Conservation (phyloP, 2,888 invertebrate species). For the Brenthis daphne region DNA sequence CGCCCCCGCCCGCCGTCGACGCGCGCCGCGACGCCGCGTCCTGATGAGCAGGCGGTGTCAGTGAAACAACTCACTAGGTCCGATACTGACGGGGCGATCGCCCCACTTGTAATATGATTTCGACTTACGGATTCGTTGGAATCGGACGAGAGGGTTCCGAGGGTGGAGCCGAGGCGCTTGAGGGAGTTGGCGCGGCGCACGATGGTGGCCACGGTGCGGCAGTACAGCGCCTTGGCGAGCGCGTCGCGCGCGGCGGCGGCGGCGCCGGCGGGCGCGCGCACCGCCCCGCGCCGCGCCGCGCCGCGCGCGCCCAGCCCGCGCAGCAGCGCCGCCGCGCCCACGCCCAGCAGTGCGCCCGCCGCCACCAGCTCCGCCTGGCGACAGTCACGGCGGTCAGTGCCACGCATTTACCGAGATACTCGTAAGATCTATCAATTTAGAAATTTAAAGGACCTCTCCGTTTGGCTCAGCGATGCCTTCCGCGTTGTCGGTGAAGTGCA, state of each 20-base stretch:
- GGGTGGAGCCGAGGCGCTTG: conserved; percentile 91
- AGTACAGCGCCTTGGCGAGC: conserved; percentile 96
- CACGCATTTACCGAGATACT: too few species aligned
- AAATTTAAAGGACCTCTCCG: conserved; percentile 82
- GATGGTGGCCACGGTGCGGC: conserved; percentile 96
- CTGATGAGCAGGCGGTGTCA: conserved; percentile 73
- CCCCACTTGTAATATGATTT: too few species aligned
- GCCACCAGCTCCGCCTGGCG: conserved; percentile 90
- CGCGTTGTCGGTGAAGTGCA: conserved; percentile 92
- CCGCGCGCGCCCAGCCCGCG: conserved; percentile 91
- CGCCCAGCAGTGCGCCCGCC: conserved; percentile 90
- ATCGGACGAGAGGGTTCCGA: conserved; percentile 94
- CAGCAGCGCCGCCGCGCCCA: conserved; percentile 90
- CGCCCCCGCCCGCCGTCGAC: conserved; percentile 90
- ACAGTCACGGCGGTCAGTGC: conserved; percentile 53
- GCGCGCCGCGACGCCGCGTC: conserved; percentile 92
- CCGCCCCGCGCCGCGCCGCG: conserved; percentile 86
- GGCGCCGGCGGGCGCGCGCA: conserved; percentile 91
- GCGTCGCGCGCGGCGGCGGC: conserved; percentile 94
- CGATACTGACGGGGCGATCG: conserved; percentile 78
- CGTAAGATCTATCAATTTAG: too few species aligned
- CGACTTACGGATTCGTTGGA: conserved; percentile 93
- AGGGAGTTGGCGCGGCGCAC: conserved; percentile 95
- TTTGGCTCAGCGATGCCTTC: conserved; percentile 89
- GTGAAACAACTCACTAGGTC: conserved; percentile 10